A percentile compares a stretch with the other conserved stretches of the same genome.
Conservation (phyloP, 2,888 invertebrate genomes). For the Ochlodes sylvanus region DNA sequence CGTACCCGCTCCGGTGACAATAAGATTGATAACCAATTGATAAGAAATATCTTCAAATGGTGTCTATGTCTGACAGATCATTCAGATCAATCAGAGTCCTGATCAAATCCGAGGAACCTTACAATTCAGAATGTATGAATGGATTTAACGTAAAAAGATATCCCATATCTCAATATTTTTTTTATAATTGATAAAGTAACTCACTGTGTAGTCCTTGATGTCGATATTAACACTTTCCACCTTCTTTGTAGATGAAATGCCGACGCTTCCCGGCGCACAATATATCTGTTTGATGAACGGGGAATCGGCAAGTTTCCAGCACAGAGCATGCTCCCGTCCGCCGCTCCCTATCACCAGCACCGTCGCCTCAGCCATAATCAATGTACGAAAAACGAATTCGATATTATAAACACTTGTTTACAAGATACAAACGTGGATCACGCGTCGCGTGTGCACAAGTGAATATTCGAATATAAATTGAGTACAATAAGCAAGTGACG, state of each 20-base stretch:
- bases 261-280: conserved; percentile 95
- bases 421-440: conserved; percentile 2
- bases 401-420: conserved; percentile 26
- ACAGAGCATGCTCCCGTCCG: conserved; percentile 97
- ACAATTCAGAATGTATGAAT: no score
- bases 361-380: conserved; percentile 73
- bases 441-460: conserved; percentile 2
- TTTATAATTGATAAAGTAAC: conserved; percentile 47
- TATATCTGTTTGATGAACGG: conserved; percentile 88
- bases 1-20: no score
- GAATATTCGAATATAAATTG: background rate
- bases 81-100: no score
- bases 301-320: conserved; percentile 96
- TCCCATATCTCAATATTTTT: background rate
- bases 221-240: conserved; percentile 87
- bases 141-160: conserved; percentile 11
- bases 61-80: no score
- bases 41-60: no score
- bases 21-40: no score
- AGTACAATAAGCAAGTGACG: background rate
- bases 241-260: conserved; percentile 90
- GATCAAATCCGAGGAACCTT: no score
- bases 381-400: conserved; percentile 33
- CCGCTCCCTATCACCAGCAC: conserved; percentile 96
- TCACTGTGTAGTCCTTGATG: conserved; percentile 89